These are phyloP conservation scores for Catocala fraxini DNA, from an alignment of 2,888 invertebrate genomes.

Conservation along the genomic window DNA sequence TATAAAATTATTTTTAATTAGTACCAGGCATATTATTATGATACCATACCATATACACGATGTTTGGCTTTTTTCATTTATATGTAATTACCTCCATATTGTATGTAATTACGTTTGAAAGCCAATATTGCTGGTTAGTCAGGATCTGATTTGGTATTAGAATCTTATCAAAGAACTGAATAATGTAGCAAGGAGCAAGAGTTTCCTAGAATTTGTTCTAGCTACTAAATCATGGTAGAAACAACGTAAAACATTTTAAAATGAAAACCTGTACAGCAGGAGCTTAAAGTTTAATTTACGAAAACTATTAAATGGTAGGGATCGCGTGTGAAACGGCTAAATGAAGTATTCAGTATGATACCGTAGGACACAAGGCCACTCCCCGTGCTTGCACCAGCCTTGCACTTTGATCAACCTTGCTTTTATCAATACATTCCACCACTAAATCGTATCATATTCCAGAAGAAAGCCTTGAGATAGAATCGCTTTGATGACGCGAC, in stretches of 20 bases:
- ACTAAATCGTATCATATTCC: slow-evolving; percentile 22
- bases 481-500: slow-evolving; percentile 19
- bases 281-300: slow-evolving; percentile 20
- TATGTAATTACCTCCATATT: too few species aligned
- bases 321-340: slow-evolving; percentile 30
- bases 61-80: too few species aligned
- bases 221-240: too few species aligned
- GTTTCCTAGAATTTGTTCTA: too few species aligned
- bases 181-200: too few species aligned
- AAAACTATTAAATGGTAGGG: slow-evolving; percentile 15
- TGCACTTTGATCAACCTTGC: slow-evolving; percentile 47
- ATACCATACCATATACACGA: too few species aligned
- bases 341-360: slow-evolving; percentile 24
- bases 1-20: too few species aligned
- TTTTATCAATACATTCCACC: slow-evolving; percentile 51
- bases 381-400: slow-evolving; percentile 51
- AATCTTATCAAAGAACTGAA: too few species aligned
- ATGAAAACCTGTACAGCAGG: background rate
- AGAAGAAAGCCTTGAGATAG: slow-evolving; percentile 22
- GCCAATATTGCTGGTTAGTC: too few species aligned
- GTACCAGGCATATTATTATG: too few species aligned
- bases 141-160: too few species aligned
- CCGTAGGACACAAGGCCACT: slow-evolving; percentile 44
- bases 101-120: too few species aligned
- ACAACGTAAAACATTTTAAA: background rate